Evolutionary conservation across 2,888 invertebrate genomes (phyloP), one percentile per base, ranked within the genome.

Genomic region (Elysia crispata): DNA sequence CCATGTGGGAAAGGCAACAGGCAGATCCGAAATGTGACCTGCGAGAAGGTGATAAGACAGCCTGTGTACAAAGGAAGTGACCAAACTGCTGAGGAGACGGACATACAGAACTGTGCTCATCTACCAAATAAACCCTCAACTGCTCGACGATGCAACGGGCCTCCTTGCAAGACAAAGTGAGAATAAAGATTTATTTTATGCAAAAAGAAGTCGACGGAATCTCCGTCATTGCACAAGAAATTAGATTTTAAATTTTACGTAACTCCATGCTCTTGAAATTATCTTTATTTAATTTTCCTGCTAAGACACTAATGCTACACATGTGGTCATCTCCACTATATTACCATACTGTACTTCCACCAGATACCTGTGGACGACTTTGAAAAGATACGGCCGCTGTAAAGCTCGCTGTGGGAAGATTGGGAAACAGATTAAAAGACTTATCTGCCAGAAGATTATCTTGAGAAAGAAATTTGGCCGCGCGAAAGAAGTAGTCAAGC

Each of bases 121-220:
- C 15, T 75, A 5, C 30, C 67, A 20, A 57, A 57, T 15, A 75
- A 67, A 57, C 75, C 67, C 18, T 49, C 50, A 25, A 66, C 54
- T 23, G 25, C 33, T 41, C 74, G 79, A 57, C 67, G 66, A 28
- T 78, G 78, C n/a, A 13, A 72, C 13, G 78, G 78, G 28, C 31
- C 62, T 11, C 73, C 78, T n/a, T 78, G 78, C 57, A 20, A 0
- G 15, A 41, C 67, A 20, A 75, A 33, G 79, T 79, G 41, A 41
- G 41, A 6, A 6, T 41, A n/a, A n/a, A n/a, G n/a, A n/a, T n/a
- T n/a, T n/a, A n/a, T n/a, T n/a, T n/a, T n/a, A n/a, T n/a, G n/a
- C n/a, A n/a, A n/a, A n/a, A n/a, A n/a, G n/a, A n/a, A n/a, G n/a
- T n/a, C n/a, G n/a, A n/a, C n/a, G n/a, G n/a, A n/a, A n/a, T n/a